Evolutionary conservation across 2,888 invertebrate species (phyloP).

Genomic region (Saturnia japonica): DNA sequence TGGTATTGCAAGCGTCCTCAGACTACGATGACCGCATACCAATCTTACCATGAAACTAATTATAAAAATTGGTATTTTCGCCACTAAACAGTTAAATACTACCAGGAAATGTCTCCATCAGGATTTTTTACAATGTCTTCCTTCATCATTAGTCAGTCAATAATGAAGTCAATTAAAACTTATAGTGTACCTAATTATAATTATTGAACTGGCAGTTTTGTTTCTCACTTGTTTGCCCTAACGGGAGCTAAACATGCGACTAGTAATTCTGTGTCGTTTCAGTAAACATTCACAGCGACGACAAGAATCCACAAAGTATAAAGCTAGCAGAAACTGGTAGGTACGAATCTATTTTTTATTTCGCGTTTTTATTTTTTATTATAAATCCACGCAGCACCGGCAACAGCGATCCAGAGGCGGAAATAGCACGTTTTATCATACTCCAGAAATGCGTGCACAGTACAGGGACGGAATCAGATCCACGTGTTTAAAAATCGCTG

Average conservation of each 20-base stretch:
- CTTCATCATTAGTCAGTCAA: neutral
- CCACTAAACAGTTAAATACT: too few species aligned
- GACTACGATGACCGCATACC: too few species aligned
- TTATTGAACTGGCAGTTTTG: neutral
- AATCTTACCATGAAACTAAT: too few species aligned
- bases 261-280: neutral
- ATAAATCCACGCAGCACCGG: constrained; percentile 29
- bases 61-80: too few species aligned
- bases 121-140: neutral
- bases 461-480: constrained; percentile 60
- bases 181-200: neutral
- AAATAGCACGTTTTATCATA: constrained; percentile 72
- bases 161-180: neutral
- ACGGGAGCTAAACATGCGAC: neutral
- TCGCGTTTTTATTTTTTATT: constrained; percentile 18
- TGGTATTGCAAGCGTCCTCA: too few species aligned
- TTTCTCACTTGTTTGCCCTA: neutral
- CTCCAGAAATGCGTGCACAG: constrained; percentile 61
- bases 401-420: constrained; percentile 43
- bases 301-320: neutral
- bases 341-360: constrained; percentile 14
- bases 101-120: neutral
- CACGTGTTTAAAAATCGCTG: constrained; percentile 36
- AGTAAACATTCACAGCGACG: neutral
- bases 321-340: neutral